Evolutionary conservation across 1,140 invertebrate genomes (phyloP).

Genomic region (Halotydeus destructor): DNA sequence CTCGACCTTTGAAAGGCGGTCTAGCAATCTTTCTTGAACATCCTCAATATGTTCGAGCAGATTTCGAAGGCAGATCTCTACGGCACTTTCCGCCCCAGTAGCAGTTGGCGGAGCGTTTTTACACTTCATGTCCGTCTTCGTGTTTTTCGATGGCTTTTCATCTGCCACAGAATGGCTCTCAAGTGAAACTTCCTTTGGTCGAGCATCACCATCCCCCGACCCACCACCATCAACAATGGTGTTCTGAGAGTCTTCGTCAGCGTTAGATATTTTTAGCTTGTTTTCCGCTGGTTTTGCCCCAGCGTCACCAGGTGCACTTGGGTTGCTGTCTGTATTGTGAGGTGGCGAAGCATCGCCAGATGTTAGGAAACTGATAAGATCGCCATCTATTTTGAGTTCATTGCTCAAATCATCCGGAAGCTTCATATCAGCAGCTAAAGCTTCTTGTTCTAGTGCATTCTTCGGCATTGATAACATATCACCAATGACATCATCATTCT

Average conservation of each 20-base stretch:
- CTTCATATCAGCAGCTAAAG: neutral
- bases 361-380: constrained; percentile 5
- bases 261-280: no score
- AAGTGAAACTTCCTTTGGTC: neutral
- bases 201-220: neutral
- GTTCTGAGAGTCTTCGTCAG: neutral
- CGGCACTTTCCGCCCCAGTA: neutral
- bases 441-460: constrained; percentile 2
- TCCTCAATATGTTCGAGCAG: neutral
- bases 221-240: neutral
- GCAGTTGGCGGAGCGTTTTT: neutral
- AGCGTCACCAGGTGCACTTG: neutral
- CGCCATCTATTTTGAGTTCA: neutral
- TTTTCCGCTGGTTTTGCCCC: neutral
- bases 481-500: constrained; percentile 1
- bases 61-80: neutral
- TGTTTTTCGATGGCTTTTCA: no score
- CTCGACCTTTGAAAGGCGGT: neutral
- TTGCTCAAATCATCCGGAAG: neutral
- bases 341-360: neutral
- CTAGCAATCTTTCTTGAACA: neutral
- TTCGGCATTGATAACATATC: constrained; percentile 6
- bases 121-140: no score
- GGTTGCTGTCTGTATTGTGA: neutral
- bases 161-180: neutral